phyloP scores from a whole-genome alignment of 2,113 vertebrate genomes.

The Scomber scombrus region DNA sequence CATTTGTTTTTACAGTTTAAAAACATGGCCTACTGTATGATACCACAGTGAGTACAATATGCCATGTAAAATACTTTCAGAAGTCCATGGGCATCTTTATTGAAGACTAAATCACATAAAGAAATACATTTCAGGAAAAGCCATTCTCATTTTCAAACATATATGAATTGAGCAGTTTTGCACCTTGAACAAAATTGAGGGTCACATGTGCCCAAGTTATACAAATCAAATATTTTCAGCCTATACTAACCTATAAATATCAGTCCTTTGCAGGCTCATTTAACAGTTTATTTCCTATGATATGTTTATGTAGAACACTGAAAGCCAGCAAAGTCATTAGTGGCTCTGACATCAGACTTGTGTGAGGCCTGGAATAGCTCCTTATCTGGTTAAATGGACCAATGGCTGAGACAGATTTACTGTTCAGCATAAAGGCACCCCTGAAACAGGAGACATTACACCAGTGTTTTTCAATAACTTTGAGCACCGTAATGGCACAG shows the following conservation, averaged over 20 bases:
- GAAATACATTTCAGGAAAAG: conserved; percentile 37
- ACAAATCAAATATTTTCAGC: conserved; percentile 49
- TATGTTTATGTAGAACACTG: conserved; percentile 52
- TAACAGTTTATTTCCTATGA: conserved; percentile 63
- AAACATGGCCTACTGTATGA: neutral
- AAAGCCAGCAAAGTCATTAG: conserved; percentile 70
- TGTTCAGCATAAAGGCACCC: conserved; percentile 63
- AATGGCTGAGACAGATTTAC: conserved; percentile 80
- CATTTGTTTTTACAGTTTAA: conserved; percentile 25
- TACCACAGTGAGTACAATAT: conserved; percentile 4
- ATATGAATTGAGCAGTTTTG: conserved; percentile 45
- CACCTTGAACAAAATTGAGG: conserved; percentile 43
- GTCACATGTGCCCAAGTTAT: conserved; percentile 45
- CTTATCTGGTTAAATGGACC: conserved; percentile 78
- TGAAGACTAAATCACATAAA: conserved; percentile 27
- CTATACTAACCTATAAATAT: conserved; percentile 61
- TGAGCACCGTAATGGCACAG: conserved; percentile 73
- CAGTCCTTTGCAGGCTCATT: conserved; percentile 34
- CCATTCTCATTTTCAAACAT: conserved; percentile 33
- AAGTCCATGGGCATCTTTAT: conserved; percentile 3
- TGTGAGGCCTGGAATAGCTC: conserved; percentile 68
- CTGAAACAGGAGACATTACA: conserved; percentile 79
- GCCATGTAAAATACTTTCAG: neutral
- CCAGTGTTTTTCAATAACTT: conserved; percentile 73
- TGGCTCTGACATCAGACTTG: conserved; percentile 68